These are phyloP conservation scores for Eupeodes luniger DNA, from an alignment of 2,888 invertebrate genomes.

Conservation along the genomic window DNA sequence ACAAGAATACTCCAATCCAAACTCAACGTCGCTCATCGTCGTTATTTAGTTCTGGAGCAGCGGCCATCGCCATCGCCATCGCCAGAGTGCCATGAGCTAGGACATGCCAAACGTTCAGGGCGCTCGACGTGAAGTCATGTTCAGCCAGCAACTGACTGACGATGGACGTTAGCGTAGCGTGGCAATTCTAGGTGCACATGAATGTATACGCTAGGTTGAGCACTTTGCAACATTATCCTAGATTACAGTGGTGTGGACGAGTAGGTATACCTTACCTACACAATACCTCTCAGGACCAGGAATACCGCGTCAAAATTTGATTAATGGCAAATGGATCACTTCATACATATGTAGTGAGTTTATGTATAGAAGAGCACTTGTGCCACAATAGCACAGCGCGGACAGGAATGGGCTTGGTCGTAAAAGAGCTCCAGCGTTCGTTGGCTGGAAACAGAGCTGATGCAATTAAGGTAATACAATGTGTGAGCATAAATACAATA, in stretches of 20 bases:
- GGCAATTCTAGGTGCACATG: background rate
- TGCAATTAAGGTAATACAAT: slow-evolving; percentile 71
- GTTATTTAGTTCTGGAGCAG: slow-evolving; percentile 45
- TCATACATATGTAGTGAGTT: background rate
- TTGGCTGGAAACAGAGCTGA: slow-evolving; percentile 24
- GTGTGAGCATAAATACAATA: slow-evolving; percentile 36
- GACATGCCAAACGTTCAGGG: background rate
- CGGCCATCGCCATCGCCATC: no score
- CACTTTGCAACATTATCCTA: slow-evolving; percentile 61
- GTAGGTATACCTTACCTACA: background rate
- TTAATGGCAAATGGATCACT: slow-evolving; percentile 65
- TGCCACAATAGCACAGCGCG: background rate
- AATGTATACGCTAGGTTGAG: slow-evolving; percentile 28
- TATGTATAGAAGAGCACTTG: background rate
- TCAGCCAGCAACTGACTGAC: slow-evolving; percentile 8
- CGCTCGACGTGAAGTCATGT: background rate
- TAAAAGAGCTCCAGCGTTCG: background rate
- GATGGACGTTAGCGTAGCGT: background rate
- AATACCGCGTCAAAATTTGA: slow-evolving; percentile 58
- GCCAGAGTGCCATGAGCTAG: background rate
- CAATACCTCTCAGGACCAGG: slow-evolving; percentile 45
- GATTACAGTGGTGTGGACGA: slow-evolving; percentile 35
- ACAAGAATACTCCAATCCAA: slow-evolving; percentile 37
- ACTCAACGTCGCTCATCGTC: slow-evolving; percentile 9
- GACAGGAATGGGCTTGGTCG: slow-evolving; percentile 45